These are phyloP conservation scores for Glaucidium brasilianum DNA, from an alignment of 2,113 vertebrate genomes.

Conservation along the genomic window DNA sequence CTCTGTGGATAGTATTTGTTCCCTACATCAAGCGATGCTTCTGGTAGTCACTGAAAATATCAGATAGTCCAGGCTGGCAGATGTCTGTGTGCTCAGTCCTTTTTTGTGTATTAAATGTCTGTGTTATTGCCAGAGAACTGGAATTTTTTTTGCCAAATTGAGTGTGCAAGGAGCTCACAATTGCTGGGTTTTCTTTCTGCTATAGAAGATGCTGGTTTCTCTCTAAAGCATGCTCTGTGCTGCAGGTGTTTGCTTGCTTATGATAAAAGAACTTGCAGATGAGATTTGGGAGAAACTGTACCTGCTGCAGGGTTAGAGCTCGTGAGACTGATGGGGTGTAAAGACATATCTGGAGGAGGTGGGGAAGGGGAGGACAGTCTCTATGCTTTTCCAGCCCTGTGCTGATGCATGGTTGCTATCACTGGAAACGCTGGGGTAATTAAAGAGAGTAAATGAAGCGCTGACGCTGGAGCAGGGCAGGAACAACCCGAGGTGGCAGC, in stretches of 20 bases:
- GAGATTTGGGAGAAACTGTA: background rate
- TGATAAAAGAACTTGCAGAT: background rate
- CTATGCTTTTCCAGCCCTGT: background rate
- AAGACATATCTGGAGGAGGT: background rate
- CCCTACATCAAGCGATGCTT: background rate
- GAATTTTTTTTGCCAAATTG: background rate
- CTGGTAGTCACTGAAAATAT: background rate
- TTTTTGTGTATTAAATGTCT: background rate
- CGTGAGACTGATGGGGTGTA: accelerated
- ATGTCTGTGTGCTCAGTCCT: background rate
- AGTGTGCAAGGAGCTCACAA: background rate
- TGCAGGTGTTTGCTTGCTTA: background rate
- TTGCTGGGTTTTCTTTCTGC: background rate
- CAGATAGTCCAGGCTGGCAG: background rate
- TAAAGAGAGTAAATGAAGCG: accelerated
- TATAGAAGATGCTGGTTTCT: background rate
- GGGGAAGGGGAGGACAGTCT: background rate
- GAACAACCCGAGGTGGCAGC: background rate
- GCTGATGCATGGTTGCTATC: accelerated
- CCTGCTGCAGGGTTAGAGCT: background rate
- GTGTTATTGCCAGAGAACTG: background rate
- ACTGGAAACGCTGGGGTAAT: background rate
- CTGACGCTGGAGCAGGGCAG: background rate
- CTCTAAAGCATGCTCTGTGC: background rate
- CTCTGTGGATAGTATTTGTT: accelerated